A percentile compares a stretch with the other conserved stretches of the same genome.
These are phyloP conservation scores for Agelas oroides DNA, from an alignment of 37 sponge, comb jelly and placozoan species.

Conservation along the genomic window DNA sequence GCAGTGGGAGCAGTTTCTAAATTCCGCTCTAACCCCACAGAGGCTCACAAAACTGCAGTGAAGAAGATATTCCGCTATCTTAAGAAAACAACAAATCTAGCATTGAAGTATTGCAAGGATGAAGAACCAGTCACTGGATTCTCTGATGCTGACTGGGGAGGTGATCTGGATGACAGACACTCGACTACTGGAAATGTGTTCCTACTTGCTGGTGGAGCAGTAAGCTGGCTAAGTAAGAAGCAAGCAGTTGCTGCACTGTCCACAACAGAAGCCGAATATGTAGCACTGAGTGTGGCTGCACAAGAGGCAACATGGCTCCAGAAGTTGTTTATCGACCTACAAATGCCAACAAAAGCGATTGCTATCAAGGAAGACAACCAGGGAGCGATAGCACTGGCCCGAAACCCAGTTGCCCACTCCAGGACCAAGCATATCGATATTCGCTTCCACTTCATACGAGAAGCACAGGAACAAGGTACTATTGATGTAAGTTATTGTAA, in stretches of 20 bases:
- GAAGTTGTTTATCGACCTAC: constrained; percentile 23
- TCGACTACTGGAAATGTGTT: constrained; percentile 68
- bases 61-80: constrained; percentile 64
- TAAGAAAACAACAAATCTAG: constrained; percentile 38
- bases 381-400: constrained; percentile 55
- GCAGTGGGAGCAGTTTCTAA: constrained; percentile 61
- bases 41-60: constrained; percentile 59
- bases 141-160: constrained; percentile 70
- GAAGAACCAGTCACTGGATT: constrained; percentile 42
- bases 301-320: constrained; percentile 52
- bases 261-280: constrained; percentile 51
- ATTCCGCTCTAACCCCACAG: constrained; percentile 36
- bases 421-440: constrained; percentile 50
- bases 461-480: constrained; percentile 18
- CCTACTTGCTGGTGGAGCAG: constrained; percentile 42
- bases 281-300: constrained; percentile 37
- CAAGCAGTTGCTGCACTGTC: constrained; percentile 39
- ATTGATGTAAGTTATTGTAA: constrained; percentile 35
- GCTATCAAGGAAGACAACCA: constrained; percentile 61
- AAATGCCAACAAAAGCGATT: not conserved
- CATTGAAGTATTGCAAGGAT: constrained; percentile 24
- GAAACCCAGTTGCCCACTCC: constrained; percentile 30
- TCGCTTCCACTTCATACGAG: constrained; percentile 15
- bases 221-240: constrained; percentile 65
- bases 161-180: constrained; percentile 48